phyloP scores from a whole-genome alignment of 2,113 vertebrate genomes.

The Oryzias javanicus region DNA sequence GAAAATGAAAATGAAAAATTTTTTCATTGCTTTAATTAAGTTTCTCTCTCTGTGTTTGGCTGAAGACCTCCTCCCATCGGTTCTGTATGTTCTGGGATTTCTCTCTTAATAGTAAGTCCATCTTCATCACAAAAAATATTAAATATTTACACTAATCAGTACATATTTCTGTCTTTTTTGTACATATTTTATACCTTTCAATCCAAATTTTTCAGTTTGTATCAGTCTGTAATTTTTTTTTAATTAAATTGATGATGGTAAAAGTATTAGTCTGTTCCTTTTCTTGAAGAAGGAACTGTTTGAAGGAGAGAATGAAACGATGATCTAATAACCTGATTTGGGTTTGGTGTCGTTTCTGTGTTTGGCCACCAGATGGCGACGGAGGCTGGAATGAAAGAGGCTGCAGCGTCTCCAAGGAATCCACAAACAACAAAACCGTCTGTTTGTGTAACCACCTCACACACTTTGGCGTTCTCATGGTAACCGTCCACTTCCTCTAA shows the following conservation, averaged over 20 bases:
- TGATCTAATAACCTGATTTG: too few relatives aligned
- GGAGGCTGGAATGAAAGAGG: slow-evolving; percentile 88
- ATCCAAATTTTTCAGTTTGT: too few relatives aligned
- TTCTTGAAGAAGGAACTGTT: too few relatives aligned
- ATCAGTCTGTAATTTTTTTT: too few relatives aligned
- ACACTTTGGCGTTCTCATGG: slow-evolving; percentile 94
- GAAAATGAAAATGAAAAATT: too few relatives aligned
- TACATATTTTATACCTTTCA: too few relatives aligned
- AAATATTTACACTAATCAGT: too few relatives aligned
- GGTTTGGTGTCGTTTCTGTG: slow-evolving; percentile 1
- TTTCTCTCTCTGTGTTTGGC: slow-evolving; percentile 7
- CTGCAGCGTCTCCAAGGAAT: slow-evolving; percentile 72
- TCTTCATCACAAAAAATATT: neutral
- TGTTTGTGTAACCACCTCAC: slow-evolving; percentile 93
- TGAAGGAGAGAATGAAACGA: too few relatives aligned
- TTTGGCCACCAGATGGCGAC: slow-evolving; percentile 73
- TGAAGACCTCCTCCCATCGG: slow-evolving; percentile 72
- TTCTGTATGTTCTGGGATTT: slow-evolving; percentile 95
- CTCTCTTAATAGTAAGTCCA: slow-evolving; percentile 82
- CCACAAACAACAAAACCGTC: slow-evolving; percentile 79
- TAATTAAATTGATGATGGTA: too few relatives aligned
- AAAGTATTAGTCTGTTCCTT: too few relatives aligned
- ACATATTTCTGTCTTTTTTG: too few relatives aligned
- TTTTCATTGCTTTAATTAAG: too few relatives aligned
- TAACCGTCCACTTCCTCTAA: slow-evolving; percentile 54